Evolutionary conservation across 2,113 vertebrate genomes (phyloP), one percentile per base, ranked within the genome.

Genomic region (Tetrax tetrax): DNA sequence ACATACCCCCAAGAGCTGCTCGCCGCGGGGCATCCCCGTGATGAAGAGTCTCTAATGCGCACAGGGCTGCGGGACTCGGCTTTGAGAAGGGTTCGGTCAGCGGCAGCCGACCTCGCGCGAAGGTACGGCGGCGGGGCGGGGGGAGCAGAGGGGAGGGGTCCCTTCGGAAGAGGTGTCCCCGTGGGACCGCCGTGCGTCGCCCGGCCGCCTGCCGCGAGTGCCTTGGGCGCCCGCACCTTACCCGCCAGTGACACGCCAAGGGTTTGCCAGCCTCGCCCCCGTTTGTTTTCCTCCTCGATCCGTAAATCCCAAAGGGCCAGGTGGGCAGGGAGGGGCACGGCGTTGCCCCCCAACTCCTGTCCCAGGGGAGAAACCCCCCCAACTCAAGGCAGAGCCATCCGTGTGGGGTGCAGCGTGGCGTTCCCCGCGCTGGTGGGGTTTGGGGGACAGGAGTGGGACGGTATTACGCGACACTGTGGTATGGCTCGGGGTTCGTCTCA

Each of bases 1-100:
- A 71, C 76, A 84, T 63, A n/a, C 96, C 96, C 97, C 94, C 95
- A 77, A 93, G 95, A 96, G 97, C 96, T 94, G 97, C 96, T 95
- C 95, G 83, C 95, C 91, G 90, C 86, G 94, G 89, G 95, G 97
- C 95, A 95, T 96, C 96, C 97, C 96, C 94, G 96, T 94, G 93
- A 93, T 65, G 96, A 96, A 87, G 95, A 96, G 95, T 96, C 97
- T 97, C 90, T 95, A 81, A 84, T 31, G 91, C 92, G 82, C 95
- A 94, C 95, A 95, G 96, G 95, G 97, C 97, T 95, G 93, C 83
- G 85, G 95, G 47, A 95, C 94, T 89, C 88, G 47, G 85, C 95
- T 65, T 91, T 57, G 90, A 91, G 95, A 94, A 96, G 96, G 97
- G 97, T 96, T 97, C 82, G 54, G 93, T 86, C 87, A 87, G 94